Conservation (phyloP, 53 echinoderm and acorn worm genomes). For the Luidia sarsii region DNA sequence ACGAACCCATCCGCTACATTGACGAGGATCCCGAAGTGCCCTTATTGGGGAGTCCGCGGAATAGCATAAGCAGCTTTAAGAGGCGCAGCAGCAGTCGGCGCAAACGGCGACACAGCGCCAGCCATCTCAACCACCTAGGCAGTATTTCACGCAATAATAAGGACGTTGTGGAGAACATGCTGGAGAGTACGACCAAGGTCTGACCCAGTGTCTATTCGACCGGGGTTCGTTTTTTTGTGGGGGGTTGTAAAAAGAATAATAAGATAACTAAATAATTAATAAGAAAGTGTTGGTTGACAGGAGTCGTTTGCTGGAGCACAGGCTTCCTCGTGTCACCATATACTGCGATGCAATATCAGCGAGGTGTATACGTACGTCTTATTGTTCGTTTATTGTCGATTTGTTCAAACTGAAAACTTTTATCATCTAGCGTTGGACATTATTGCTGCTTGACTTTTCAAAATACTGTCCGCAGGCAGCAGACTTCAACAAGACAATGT, state of each 20-base stretch:
- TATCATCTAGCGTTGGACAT: background rate
- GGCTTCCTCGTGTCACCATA: no score
- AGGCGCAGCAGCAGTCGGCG: conserved; percentile 64
- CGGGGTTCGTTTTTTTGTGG: no score
- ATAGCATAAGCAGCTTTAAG: conserved; percentile 48
- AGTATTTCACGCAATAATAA: conserved; percentile 59
- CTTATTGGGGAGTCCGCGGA: conserved; percentile 67
- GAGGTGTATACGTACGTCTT: no score
- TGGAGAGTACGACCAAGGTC: conserved; percentile 48
- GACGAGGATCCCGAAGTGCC: conserved; percentile 93
- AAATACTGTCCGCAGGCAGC: background rate
- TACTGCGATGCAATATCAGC: conserved; percentile 35
- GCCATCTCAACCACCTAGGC: conserved; percentile 86
- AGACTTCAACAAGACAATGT: background rate
- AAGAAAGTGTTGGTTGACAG: conserved; percentile 10
- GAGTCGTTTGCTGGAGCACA: background rate
- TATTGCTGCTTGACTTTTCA: background rate
- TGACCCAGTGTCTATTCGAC: conserved; percentile 37
- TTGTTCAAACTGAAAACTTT: conserved; percentile 12
- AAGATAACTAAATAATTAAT: no score
- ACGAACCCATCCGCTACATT: conserved; percentile 92
- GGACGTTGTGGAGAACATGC: conserved; percentile 51
- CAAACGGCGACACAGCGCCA: conserved; percentile 71
- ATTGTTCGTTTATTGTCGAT: background rate
- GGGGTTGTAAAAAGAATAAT: no score